Evolutionary conservation across 2,888 invertebrate genomes (phyloP).

Genomic region (Leptinotarsa haldemani): DNA sequence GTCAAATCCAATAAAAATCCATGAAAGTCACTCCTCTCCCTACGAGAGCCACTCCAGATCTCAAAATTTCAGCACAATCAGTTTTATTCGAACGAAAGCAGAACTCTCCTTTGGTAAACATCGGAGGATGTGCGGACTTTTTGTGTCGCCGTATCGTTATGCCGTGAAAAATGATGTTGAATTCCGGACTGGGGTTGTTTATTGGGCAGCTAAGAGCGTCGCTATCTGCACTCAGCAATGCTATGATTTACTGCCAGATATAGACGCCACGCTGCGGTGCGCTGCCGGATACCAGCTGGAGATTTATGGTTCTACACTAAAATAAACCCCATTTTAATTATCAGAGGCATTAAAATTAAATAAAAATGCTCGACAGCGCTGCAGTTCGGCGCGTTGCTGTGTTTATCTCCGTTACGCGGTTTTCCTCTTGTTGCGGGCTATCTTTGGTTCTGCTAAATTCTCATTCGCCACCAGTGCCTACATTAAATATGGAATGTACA

Average conservation of each 20-base stretch:
- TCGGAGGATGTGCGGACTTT: slow-evolving; percentile 50
- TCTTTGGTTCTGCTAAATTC: neutral
- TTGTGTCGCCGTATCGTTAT: slow-evolving; percentile 57
- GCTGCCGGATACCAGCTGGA: slow-evolving; percentile 54
- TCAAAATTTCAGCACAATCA: slow-evolving; percentile 29
- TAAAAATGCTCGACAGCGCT: slow-evolving; percentile 48
- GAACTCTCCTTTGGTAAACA: slow-evolving; percentile 55
- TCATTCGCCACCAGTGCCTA: neutral
- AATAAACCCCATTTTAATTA: slow-evolving; percentile 58
- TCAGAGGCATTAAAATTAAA: slow-evolving; percentile 58
- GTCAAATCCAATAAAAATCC: slow-evolving; percentile 36
- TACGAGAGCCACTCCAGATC: slow-evolving; percentile 25
- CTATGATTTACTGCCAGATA: slow-evolving; percentile 63
- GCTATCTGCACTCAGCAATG: slow-evolving; percentile 63
- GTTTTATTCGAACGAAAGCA: slow-evolving; percentile 44
- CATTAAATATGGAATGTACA: neutral
- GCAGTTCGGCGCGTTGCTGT: slow-evolving; percentile 5
- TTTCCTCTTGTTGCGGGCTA: slow-evolving; percentile 17
- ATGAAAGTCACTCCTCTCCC: slow-evolving; percentile 29
- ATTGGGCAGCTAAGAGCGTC: slow-evolving; percentile 62
- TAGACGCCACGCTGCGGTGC: slow-evolving; percentile 56
- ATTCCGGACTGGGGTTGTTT: slow-evolving; percentile 62
- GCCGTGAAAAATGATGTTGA: slow-evolving; percentile 62
- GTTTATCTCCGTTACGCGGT: slow-evolving; percentile 20
- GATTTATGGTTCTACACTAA: slow-evolving; percentile 36